Evolutionary conservation across 2,797 vertebrate genomes (phyloP).

Genomic region (Sphenodon punctatus): DNA sequence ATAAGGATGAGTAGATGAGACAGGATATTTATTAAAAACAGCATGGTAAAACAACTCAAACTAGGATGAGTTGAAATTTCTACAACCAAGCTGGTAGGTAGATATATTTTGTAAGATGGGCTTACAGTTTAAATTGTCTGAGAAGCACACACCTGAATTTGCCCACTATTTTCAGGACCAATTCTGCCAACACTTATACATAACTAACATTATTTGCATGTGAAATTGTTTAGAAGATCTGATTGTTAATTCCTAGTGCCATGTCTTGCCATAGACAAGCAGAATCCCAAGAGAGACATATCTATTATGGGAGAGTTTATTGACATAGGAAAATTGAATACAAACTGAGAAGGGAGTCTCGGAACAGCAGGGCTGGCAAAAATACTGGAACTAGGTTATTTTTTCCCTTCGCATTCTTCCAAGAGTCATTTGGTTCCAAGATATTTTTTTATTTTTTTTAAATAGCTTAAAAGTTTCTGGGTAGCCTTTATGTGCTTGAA

Average conservation of each 20-base stretch:
- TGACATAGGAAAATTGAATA: constrained; percentile 64
- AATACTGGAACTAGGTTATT: constrained; percentile 49
- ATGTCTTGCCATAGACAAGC: not conserved
- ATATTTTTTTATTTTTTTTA: too few relatives aligned
- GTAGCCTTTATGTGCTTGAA: constrained; percentile 10
- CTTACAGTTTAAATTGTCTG: constrained; percentile 29
- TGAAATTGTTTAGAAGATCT: constrained; percentile 32
- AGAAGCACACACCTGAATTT: constrained; percentile 10
- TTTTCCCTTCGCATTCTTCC: constrained; percentile 62
- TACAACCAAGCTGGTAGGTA: constrained; percentile 5
- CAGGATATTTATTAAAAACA: constrained; percentile 50
- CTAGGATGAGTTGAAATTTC: constrained; percentile 35
- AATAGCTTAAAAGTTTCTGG: constrained; percentile 38
- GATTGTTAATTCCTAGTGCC: constrained; percentile 26
- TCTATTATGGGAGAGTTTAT: constrained; percentile 26
- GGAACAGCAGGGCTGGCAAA: constrained; percentile 61
- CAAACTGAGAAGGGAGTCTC: constrained; percentile 61
- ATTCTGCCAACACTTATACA: not conserved
- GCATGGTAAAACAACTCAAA: constrained; percentile 29
- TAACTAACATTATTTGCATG: constrained; percentile 23
- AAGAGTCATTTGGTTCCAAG: constrained; percentile 38
- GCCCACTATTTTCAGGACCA: not conserved
- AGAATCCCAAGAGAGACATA: constrained; percentile 43
- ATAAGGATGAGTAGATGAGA: constrained; percentile 6
- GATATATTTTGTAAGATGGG: not conserved